Evolutionary conservation across 2,797 vertebrate species (phyloP).

Genomic region (Sebastes steindachneri): DNA sequence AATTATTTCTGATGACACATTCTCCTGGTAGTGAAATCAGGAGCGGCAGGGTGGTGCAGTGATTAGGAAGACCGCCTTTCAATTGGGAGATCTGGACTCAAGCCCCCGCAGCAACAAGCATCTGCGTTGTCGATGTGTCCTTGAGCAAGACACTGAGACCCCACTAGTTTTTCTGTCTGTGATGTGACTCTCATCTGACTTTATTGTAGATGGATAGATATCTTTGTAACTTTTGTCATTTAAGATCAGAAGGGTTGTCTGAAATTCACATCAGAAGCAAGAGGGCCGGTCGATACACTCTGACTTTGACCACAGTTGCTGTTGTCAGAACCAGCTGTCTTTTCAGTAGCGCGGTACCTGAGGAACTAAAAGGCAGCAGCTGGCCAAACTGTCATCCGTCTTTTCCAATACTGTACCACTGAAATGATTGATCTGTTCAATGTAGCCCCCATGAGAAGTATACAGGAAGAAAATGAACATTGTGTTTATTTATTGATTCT

Average conservation of each 20-base stretch:
- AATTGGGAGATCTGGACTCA: neutral
- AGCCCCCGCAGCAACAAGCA: slow-evolving; percentile 29
- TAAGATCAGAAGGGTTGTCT: neutral
- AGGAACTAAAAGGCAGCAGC: slow-evolving; percentile 18
- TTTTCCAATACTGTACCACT: neutral
- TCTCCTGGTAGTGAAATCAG: slow-evolving; percentile 31
- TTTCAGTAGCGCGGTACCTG: neutral
- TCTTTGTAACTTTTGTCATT: neutral
- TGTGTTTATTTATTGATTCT: neutral
- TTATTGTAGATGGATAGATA: neutral
- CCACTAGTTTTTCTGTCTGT: neutral
- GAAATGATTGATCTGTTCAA: neutral
- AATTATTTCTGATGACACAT: slow-evolving; percentile 54
- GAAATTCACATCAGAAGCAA: neutral
- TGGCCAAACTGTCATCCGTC: slow-evolving; percentile 1
- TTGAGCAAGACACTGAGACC: slow-evolving; percentile 24
- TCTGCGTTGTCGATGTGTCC: slow-evolving; percentile 31
- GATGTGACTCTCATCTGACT: neutral
- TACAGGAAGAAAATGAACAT: neutral
- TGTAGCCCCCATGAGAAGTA: neutral
- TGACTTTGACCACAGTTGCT: neutral
- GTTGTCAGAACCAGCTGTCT: slow-evolving; percentile 10
- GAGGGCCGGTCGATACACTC: neutral
- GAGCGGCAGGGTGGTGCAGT: slow-evolving; percentile 27
- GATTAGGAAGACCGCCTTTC: slow-evolving; percentile 31